Conservation (phyloP, 1,140 invertebrate genomes). For the Ceratina japonica region DNA sequence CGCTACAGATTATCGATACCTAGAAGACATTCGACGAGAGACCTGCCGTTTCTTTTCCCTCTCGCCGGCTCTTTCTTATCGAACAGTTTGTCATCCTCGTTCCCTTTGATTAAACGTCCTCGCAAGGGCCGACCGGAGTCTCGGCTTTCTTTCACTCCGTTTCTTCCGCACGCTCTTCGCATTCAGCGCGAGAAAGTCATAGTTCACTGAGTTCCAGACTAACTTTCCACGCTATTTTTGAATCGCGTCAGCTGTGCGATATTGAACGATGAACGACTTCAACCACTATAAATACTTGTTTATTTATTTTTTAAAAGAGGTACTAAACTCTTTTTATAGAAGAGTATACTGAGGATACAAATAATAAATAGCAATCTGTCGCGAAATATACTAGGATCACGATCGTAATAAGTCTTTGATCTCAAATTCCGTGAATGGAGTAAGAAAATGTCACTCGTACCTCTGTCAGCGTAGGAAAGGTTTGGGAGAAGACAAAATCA, state of each 20-base stretch:
- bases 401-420: no score
- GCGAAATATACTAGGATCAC: no score
- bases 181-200: slow-evolving; percentile 46
- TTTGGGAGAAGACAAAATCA: no score
- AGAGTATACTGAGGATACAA: no score
- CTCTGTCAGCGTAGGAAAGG: no score
- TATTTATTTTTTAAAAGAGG: no score
- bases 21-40: background rate
- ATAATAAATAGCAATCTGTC: no score
- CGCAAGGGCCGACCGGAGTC: slow-evolving; percentile 14
- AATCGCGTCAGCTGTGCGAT: background rate
- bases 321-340: no score
- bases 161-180: slow-evolving; percentile 35
- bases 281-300: no score
- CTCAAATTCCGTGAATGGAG: no score
- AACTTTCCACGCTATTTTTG: slow-evolving; percentile 25
- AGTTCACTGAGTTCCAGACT: slow-evolving; percentile 6
- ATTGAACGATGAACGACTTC: no score
- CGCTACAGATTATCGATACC: slow-evolving; percentile 44
- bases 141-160: slow-evolving; percentile 19
- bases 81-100: background rate
- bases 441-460: no score
- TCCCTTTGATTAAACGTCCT: background rate
- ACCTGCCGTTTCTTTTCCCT: background rate
- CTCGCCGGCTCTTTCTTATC: background rate